phyloP scores from a whole-genome alignment of 2,797 vertebrate genomes.

The Cynopterus sphinx region DNA sequence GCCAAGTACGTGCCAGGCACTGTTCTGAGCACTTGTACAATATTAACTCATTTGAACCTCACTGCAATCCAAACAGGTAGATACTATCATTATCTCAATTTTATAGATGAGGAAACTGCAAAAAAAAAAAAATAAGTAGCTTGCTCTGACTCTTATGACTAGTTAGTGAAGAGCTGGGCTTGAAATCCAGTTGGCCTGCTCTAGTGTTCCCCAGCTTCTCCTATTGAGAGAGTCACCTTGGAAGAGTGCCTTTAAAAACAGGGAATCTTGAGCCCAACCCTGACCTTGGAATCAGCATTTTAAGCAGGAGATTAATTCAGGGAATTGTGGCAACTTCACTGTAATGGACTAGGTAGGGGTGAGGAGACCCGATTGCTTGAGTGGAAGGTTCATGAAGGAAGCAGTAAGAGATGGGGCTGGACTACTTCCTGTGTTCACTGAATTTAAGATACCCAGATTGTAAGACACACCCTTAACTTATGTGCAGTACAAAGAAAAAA shows the following conservation, averaged over 20 bases:
- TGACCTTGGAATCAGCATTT: neutral
- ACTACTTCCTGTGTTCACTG: neutral
- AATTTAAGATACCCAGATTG: neutral
- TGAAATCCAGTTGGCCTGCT: neutral
- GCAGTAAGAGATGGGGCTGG: neutral
- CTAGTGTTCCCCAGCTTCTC: neutral
- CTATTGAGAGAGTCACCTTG: neutral
- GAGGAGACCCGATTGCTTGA: neutral
- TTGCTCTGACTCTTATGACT: neutral
- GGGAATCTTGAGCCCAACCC: neutral
- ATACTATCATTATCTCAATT: neutral
- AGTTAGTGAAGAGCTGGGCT: neutral
- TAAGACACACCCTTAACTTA: neutral
- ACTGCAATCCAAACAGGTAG: neutral
- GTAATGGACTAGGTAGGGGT: neutral
- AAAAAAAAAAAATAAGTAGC: neutral
- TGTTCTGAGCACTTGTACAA: neutral
- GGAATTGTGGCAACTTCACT: too few species aligned
- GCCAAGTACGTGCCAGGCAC: neutral
- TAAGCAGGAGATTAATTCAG: neutral
- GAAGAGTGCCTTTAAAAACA: neutral
- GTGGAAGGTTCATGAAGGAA: neutral
- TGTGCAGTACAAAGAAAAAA: neutral
- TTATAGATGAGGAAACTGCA: neutral
- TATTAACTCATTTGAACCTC: neutral